phyloP scores from a whole-genome alignment of 2,888 invertebrate genomes.

The Conus canariensis region DNA sequence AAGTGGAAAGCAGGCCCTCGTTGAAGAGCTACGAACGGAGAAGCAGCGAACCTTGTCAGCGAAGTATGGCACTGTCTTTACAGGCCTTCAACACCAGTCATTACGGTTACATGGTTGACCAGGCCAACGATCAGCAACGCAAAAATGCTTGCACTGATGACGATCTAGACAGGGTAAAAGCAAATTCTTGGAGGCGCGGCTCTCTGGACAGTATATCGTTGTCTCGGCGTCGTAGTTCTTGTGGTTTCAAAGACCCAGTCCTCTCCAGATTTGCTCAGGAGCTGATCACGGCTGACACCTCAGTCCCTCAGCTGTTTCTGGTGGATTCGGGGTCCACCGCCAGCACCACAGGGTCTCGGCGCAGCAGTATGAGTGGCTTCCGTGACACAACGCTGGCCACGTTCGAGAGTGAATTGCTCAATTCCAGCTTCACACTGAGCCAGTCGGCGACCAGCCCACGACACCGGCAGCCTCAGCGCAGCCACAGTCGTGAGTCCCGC shows the following conservation, averaged over 20 bases:
- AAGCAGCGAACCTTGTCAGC: conserved; percentile 71
- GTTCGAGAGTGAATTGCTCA: conserved; percentile 68
- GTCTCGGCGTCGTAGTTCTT: conserved; percentile 56
- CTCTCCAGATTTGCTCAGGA: conserved; percentile 74
- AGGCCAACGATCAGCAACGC: conserved; percentile 48
- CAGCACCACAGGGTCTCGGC: conserved; percentile 62
- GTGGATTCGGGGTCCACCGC: conserved; percentile 61
- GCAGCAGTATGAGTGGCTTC: conserved; percentile 69
- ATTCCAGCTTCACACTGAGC: conserved; percentile 51
- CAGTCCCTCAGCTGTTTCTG: conserved; percentile 64
- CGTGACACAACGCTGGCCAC: conserved; percentile 65
- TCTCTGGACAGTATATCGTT: conserved; percentile 57
- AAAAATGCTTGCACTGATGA: conserved; percentile 64
- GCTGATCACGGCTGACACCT: conserved; percentile 70
- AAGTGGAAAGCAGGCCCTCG: conserved; percentile 59
- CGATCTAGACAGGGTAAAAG: conserved; percentile 60
- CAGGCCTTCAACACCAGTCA: conserved; percentile 54
- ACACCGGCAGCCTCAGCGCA: conserved; percentile 32
- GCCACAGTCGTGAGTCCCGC: conserved; percentile 45
- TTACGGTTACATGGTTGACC: conserved; percentile 40
- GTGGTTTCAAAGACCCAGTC: conserved; percentile 71
- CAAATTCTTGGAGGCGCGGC: conserved; percentile 58
- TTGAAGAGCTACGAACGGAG: conserved; percentile 62
- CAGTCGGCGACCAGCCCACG: conserved; percentile 44
- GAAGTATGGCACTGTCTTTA: conserved; percentile 54